Conservation (phyloP, 2,113 vertebrate genomes). For the Leuciscus idus region DNA sequence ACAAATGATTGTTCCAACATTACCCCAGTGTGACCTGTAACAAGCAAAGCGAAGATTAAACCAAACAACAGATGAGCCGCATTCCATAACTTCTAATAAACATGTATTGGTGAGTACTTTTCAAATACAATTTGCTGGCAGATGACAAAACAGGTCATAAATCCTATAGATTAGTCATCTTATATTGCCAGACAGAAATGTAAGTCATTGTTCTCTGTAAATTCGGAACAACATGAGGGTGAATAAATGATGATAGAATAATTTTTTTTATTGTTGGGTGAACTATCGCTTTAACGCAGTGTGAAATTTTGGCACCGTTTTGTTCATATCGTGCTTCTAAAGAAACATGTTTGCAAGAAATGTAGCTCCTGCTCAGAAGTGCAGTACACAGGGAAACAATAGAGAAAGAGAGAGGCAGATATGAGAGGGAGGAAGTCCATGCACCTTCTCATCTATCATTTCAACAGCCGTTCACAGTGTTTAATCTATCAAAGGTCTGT, state of each 20-base stretch:
- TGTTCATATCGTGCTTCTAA: background rate
- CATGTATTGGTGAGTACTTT: background rate
- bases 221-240: too few relatives aligned
- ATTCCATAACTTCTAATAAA: slow-evolving; percentile 6
- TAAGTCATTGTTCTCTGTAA: background rate
- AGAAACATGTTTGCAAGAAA: background rate
- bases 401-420: background rate
- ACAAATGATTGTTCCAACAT: background rate
- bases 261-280: background rate
- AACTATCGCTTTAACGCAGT: background rate
- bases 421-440: background rate
- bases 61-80: background rate
- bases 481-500: slow-evolving; percentile 41
- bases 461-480: background rate
- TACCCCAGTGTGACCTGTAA: background rate
- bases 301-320: background rate
- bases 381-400: background rate
- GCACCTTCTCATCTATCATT: slow-evolving; percentile 22
- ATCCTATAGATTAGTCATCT: background rate
- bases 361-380: background rate
- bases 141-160: background rate
- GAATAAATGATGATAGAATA: too few relatives aligned
- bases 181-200: background rate
- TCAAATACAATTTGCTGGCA: background rate
- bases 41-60: background rate